Evolutionary conservation across 2,888 invertebrate genomes (phyloP), one percentile per base, ranked within the genome.

Genomic region (Homarus gammarus): DNA sequence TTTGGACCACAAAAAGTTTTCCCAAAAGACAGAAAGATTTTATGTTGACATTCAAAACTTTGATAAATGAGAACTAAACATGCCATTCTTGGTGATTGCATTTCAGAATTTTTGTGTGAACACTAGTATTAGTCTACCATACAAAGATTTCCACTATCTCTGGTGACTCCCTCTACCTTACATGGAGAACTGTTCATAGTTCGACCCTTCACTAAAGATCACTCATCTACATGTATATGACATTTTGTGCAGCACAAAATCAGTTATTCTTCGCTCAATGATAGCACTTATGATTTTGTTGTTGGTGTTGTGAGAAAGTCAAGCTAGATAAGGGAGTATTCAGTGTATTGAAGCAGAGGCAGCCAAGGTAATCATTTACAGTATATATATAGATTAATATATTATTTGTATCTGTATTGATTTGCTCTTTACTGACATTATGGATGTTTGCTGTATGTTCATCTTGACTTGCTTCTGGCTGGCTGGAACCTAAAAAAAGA

Each of bases 371-470:
- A 75, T 44, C 75, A 75, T 75, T 44, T 33, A 31, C 64, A 49
- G 49, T 64, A 64, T 49, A 68, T 68, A 70, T 36, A 72, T 70
- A 83, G 38, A 70, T 56, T 61, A 33, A 40, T 70, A 44, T 73
- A 73, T 86, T 31, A 78, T 79, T 86, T 86, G 70, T 86, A 72
- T 79, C 86, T 72, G 78, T 79, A 78, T 56, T 86, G 68, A 68
- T 64, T 86, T 78, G 44, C 79, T 79, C 86, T 86, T 40, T 78
- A 79, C 51, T 89, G 88, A 72, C 83, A 77, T 89, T 78, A 81
- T 89, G 88, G 70, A 78, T 89, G 88, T 89, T 81, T 87, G 87
- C 82, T 88, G 88, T 89, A 77, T 83, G 83, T 89, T 84, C 88
- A 84, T 78, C 88, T 89, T 72, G 27, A 72, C 18, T 82, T 22